Evolutionary conservation across 2,888 invertebrate species (phyloP).

Genomic region (Cheiracanthium punctorium): DNA sequence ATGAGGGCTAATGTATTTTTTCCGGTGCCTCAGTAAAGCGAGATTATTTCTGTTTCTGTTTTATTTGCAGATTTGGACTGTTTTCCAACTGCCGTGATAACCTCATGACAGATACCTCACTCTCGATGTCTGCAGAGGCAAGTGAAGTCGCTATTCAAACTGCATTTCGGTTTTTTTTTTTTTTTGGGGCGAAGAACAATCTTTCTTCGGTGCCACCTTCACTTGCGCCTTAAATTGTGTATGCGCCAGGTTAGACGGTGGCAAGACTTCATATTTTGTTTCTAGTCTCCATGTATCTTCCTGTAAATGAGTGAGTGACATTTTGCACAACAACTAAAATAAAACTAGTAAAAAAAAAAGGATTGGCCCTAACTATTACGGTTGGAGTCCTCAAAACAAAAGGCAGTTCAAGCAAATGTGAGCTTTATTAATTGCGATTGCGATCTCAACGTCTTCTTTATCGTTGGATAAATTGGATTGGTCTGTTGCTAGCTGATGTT

Average conservation of each 20-base stretch:
- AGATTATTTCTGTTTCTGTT: background rate
- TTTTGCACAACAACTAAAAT: background rate
- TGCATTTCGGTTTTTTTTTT: background rate
- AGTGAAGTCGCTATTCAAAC: background rate
- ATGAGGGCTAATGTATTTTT: background rate
- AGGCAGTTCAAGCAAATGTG: too few relatives aligned
- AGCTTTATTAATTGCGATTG: too few relatives aligned
- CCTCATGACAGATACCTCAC: background rate
- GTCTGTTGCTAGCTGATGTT: too few relatives aligned
- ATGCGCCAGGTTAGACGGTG: background rate
- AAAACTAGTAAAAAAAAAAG: background rate
- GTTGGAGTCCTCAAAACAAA: background rate
- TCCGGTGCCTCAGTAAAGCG: background rate
- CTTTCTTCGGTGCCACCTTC: background rate
- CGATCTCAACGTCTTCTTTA: too few relatives aligned
- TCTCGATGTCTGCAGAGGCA: background rate
- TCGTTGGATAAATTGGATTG: too few relatives aligned
- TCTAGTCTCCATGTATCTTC: background rate
- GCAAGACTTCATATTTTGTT: background rate
- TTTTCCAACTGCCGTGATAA: background rate
- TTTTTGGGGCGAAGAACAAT: background rate
- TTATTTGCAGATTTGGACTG: background rate
- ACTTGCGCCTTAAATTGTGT: background rate
- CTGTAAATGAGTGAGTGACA: constrained; percentile 4
- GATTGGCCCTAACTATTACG: background rate